Evolutionary conservation across 2,888 invertebrate genomes (phyloP).

Genomic region (Morpho achilles): DNA sequence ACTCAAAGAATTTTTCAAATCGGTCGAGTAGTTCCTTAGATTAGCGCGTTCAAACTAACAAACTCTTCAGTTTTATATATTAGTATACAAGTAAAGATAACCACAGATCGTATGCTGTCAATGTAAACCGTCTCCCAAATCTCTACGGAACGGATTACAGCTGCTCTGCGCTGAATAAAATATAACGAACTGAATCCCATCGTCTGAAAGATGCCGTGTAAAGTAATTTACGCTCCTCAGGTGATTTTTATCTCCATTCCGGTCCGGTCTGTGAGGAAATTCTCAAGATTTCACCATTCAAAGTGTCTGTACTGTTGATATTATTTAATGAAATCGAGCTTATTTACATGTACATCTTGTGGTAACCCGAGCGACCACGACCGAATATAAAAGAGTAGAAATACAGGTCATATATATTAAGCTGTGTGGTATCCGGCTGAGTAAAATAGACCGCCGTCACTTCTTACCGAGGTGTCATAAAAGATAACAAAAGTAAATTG

Average conservation of each 20-base stretch:
- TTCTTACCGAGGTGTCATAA: no score
- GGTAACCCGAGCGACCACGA: no score
- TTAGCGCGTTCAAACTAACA: no score
- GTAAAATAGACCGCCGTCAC: no score
- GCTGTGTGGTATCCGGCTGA: no score
- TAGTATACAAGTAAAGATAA: no score
- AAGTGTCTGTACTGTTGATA: not conserved
- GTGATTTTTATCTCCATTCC: constrained; percentile 21
- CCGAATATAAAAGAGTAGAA: no score
- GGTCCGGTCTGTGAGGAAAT: constrained; percentile 14
- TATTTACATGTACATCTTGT: not conserved
- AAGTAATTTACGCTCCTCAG: constrained; percentile 26
- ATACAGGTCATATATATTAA: no score
- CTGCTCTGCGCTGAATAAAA: constrained; percentile 27
- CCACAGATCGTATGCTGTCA: not conserved
- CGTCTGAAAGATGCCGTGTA: constrained; percentile 24
- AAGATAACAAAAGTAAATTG: no score
- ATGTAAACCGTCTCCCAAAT: constrained; percentile 11
- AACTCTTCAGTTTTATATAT: no score
- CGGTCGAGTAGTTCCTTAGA: no score
- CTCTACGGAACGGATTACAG: constrained; percentile 24
- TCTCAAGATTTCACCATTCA: constrained; percentile 12
- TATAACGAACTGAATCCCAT: constrained; percentile 24
- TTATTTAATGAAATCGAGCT: constrained; percentile 7
- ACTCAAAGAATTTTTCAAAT: no score